Evolutionary conservation across 2,797 vertebrate species (phyloP), one percentile per base, ranked within the genome.

Genomic region (Hylomyscus alleni): DNA sequence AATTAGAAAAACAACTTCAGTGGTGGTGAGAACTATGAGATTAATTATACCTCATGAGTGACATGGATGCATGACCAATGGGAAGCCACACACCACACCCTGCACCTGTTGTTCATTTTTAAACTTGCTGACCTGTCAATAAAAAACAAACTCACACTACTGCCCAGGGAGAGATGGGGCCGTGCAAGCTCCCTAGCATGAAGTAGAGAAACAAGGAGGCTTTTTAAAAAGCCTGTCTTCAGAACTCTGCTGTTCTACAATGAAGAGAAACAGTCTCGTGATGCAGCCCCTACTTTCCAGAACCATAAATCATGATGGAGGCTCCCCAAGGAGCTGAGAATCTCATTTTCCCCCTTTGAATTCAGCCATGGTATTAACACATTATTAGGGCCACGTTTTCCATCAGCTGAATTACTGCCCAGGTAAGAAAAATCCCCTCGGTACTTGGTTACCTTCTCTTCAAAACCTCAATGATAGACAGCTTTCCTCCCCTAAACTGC

Each of bases 101-200:
- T 83, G 85, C 7, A 87, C 72, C 83, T 95, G 92, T 94, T 94
- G 95, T 78, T 92, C 96, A 94, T 97, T 88, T 97, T 96, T 94
- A 97, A 98, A 98, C 93, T 62, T 92, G 86, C 95, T 97, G 96
- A 97, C 81, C 96, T 77, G 78, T 86, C 62, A 73, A 85, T 20
- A 56, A 85, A 96, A 92, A 96, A 80, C 60, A 89, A 96, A 94
- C 9, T 20, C 52, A 73, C 52, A 65, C 10, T 54, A 26, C 69
- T 83, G 52, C 52, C 78, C 65, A 87, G 58, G 52, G 89, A 80
- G 93, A 97, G 91, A 83, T 5, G 31, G 95, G 44, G 93, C 26
- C 84, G 24, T 69, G 26, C 3, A 44, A 72, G 86, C 58, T 92
- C 60, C 69, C 34, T 83, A 90, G 90, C 83, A 54, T 78, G 62